A percentile compares a stretch with the other conserved stretches of the same genome.
Evolutionary conservation across 2,113 vertebrate genomes (phyloP).

Genomic region (Passer montanus): DNA sequence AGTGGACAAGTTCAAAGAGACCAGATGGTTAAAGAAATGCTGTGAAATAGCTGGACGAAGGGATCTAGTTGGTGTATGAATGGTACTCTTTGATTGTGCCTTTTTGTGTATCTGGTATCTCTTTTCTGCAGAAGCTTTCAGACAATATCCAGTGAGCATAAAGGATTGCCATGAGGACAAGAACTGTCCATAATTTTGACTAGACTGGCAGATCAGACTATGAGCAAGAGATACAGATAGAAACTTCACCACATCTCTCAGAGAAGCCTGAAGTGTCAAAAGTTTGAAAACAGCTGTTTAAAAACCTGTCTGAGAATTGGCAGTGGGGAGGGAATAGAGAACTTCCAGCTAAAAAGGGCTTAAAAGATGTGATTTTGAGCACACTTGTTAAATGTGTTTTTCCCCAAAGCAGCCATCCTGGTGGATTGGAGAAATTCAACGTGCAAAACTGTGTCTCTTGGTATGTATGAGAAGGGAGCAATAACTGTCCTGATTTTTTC

Average conservation of each 20-base stretch:
- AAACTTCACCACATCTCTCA: not conserved
- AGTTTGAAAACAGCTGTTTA: constrained; percentile 20
- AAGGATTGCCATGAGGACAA: not conserved
- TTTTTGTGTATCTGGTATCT: not conserved
- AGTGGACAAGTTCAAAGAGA: not conserved
- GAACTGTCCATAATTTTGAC: not conserved
- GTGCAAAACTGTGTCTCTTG: not conserved
- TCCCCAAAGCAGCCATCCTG: not conserved
- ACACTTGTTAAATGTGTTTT: not conserved
- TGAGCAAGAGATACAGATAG: not conserved
- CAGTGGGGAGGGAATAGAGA: not conserved
- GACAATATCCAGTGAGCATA: not conserved
- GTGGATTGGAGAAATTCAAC: not conserved
- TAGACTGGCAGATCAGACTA: not conserved
- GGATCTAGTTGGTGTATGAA: not conserved
- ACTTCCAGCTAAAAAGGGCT: not conserved
- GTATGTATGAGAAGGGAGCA: not conserved
- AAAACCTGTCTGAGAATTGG: constrained; percentile 8
- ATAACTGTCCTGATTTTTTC: not conserved
- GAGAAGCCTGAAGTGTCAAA: not conserved
- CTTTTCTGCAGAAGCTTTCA: not conserved
- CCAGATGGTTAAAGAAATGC: not conserved
- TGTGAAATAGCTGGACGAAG: not conserved
- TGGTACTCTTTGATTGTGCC: not conserved
- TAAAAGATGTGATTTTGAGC: not conserved